Conservation (phyloP, 2,797 vertebrate species). For the Vultur gryphus region DNA sequence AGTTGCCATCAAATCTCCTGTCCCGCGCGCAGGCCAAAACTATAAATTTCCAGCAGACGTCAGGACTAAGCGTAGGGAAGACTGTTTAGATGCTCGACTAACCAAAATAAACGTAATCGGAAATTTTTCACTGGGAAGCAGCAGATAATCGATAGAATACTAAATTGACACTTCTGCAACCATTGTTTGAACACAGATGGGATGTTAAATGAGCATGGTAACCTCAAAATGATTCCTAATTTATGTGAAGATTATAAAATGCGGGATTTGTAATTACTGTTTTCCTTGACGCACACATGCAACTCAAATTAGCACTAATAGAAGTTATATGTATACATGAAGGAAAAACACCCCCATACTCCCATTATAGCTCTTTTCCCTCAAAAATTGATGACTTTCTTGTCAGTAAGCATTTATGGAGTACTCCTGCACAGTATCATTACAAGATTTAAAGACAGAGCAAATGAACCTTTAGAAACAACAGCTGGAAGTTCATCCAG, state of each 20-base stretch:
- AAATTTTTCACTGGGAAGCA: neutral
- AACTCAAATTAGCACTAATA: neutral
- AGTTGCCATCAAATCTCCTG: accelerated
- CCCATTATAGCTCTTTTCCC: neutral
- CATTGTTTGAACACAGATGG: neutral
- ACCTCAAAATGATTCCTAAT: neutral
- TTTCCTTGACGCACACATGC: neutral
- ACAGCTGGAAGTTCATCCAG: neutral
- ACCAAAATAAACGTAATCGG: neutral
- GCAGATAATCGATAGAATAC: neutral
- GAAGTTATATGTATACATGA: neutral
- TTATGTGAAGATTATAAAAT: neutral
- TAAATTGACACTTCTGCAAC: neutral
- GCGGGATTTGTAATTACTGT: neutral
- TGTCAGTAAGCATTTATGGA: neutral
- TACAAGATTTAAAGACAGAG: neutral
- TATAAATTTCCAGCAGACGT: neutral
- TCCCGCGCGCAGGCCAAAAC: accelerated
- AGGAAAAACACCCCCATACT: neutral
- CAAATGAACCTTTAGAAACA: neutral
- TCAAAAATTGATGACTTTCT: neutral
- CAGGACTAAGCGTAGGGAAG: neutral
- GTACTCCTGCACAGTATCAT: neutral
- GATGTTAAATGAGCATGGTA: neutral
- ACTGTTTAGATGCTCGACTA: neutral